Conservation (phyloP, 2,113 vertebrate species). For the Tachysurus vachellii region DNA sequence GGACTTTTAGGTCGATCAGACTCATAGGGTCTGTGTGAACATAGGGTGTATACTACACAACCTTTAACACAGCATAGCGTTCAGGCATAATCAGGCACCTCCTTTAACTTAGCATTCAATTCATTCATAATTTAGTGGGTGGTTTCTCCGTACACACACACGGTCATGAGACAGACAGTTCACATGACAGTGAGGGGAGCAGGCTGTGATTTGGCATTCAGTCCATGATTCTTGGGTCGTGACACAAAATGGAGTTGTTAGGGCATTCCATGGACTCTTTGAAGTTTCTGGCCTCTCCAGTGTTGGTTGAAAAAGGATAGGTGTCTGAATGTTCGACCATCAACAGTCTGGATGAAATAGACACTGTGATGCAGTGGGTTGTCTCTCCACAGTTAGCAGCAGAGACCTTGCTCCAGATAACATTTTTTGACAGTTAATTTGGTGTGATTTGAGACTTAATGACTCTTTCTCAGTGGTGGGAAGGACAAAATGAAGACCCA, state of each 20-base stretch:
- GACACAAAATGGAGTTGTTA: background rate
- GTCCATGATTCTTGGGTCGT: background rate
- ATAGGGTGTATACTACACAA: background rate
- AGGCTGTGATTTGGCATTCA: conserved; percentile 3
- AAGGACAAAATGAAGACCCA: background rate
- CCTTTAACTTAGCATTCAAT: background rate
- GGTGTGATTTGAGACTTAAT: background rate
- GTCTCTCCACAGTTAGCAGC: background rate
- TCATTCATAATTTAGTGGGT: background rate
- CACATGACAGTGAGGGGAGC: background rate
- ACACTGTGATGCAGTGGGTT: background rate
- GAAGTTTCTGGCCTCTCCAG: background rate
- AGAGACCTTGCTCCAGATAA: background rate
- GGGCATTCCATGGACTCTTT: conserved; percentile 1
- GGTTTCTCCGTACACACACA: background rate
- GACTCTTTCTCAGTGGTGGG: background rate
- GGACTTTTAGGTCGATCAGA: background rate
- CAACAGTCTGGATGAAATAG: background rate
- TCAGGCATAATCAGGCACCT: background rate
- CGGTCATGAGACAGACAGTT: background rate
- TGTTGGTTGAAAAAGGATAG: background rate
- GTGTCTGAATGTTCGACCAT: background rate
- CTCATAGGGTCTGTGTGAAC: background rate
- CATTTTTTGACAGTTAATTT: conserved; percentile 4
- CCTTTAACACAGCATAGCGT: background rate